Conservation (phyloP, 2,113 vertebrate species). For the Acanthisitta chloris region DNA sequence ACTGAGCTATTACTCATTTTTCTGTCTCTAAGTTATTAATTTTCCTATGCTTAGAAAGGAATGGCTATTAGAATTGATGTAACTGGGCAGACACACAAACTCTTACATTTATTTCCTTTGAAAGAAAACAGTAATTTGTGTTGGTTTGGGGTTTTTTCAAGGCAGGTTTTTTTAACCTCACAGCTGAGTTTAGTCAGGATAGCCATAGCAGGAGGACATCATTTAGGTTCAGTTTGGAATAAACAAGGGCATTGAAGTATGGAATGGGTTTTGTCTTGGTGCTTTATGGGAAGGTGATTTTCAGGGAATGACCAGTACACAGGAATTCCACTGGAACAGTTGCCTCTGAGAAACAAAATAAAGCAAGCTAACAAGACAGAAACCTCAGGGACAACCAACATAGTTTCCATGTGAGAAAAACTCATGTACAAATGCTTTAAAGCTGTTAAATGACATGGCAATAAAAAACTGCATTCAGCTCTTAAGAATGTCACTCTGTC, state of each 20-base stretch:
- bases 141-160: background rate
- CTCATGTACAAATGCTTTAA: background rate
- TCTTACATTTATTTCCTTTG: background rate
- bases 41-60: background rate
- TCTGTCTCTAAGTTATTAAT: background rate
- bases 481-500: background rate
- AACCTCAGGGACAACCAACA: background rate
- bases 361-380: background rate
- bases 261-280: background rate
- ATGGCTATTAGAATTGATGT: background rate
- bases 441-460: background rate
- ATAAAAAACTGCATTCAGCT: background rate
- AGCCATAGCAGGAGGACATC: background rate
- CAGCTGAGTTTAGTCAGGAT: background rate
- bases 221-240: background rate
- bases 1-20: background rate
- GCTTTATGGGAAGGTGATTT: background rate
- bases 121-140: background rate
- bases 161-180: background rate
- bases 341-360: background rate
- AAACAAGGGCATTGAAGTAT: accelerated
- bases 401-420: constrained; percentile 18
- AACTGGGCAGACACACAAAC: background rate
- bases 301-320: background rate
- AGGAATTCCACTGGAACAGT: background rate